phyloP scores from a whole-genome alignment of 2,888 invertebrate species.

The Eledone cirrhosa region DNA sequence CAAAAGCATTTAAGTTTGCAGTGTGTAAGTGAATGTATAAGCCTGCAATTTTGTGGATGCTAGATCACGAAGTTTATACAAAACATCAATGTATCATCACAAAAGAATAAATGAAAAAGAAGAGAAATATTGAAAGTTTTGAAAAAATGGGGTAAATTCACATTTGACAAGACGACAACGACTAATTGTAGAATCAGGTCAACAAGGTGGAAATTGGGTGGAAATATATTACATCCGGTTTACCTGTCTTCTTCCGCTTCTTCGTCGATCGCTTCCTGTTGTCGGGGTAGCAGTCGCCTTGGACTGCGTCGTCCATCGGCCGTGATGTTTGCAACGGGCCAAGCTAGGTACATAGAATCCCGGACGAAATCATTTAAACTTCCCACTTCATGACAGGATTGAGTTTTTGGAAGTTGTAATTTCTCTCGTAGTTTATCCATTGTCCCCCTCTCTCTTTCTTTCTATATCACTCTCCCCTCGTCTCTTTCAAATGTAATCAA shows the following conservation, averaged over 20 bases:
- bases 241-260: constrained; percentile 37
- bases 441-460: background rate
- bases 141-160: too few species aligned
- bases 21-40: too few species aligned
- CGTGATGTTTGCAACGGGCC: constrained; percentile 47
- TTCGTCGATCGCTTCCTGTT: constrained; percentile 41
- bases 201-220: too few species aligned
- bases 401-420: constrained; percentile 40
- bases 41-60: too few species aligned
- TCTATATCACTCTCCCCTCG: background rate
- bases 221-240: background rate
- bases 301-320: constrained; percentile 31
- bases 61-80: too few species aligned
- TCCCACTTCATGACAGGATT: constrained; percentile 43
- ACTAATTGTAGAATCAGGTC: too few species aligned
- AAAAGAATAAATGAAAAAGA: too few species aligned
- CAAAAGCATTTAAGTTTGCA: too few species aligned
- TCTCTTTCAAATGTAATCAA: background rate
- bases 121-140: too few species aligned
- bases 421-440: constrained; percentile 43
- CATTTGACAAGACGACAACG: too few species aligned
- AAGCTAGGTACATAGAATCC: constrained; percentile 51
- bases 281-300: constrained; percentile 35
- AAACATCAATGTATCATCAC: too few species aligned
- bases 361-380: constrained; percentile 48